Evolutionary conservation across 1,140 invertebrate species (phyloP).

Genomic region (Caerostris darwini): DNA sequence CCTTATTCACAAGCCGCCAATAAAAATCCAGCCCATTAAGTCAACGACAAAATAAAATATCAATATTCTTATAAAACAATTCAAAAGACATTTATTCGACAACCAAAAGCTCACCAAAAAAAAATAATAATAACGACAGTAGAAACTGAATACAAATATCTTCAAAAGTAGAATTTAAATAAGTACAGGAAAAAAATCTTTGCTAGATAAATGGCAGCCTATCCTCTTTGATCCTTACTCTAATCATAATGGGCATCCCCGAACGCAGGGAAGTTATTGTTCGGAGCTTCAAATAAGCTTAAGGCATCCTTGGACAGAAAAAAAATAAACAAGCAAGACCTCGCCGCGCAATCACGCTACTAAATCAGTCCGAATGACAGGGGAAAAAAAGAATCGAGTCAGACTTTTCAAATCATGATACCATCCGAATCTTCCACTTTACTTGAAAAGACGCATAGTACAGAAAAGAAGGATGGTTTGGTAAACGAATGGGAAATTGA

Average conservation of each 20-base stretch:
- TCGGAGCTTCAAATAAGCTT: conserved; percentile 16
- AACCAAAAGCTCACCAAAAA: background rate
- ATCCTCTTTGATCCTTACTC: background rate
- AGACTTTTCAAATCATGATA: conserved; percentile 66
- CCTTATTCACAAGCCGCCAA: background rate
- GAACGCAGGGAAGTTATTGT: background rate
- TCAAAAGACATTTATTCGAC: background rate
- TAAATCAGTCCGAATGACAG: conserved; percentile 19
- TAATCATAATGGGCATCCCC: conserved; percentile 15
- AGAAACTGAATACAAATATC: background rate
- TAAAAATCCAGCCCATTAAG: background rate
- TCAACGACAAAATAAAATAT: background rate
- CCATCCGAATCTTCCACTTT: conserved; percentile 29
- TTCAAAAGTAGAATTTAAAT: background rate
- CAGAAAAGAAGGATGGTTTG: background rate
- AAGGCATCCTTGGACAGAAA: background rate
- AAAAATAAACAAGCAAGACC: background rate
- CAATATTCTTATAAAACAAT: background rate
- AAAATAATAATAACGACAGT: background rate
- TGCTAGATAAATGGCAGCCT: background rate
- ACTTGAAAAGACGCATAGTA: background rate
- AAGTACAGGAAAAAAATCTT: background rate
- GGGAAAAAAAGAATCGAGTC: background rate
- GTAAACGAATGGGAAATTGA: conserved; percentile 67
- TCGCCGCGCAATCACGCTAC: background rate